phyloP scores from a whole-genome alignment of 2,113 vertebrate species.

The Progne subis region DNA sequence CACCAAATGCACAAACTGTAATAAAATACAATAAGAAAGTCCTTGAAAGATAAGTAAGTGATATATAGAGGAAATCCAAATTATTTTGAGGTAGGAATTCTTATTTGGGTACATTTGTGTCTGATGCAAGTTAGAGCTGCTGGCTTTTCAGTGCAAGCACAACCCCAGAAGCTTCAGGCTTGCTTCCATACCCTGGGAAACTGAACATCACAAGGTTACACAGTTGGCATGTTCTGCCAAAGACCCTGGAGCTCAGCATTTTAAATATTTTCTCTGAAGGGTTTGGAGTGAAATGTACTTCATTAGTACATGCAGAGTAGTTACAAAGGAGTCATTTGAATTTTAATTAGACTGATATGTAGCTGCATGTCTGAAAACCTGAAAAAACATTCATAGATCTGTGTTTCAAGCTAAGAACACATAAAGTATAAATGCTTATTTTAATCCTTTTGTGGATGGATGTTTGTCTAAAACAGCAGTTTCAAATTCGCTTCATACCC shows the following conservation, averaged over 20 bases:
- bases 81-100: neutral
- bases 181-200: neutral
- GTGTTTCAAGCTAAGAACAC: neutral
- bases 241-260: neutral
- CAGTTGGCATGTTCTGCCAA: neutral
- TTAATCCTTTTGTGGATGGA: neutral
- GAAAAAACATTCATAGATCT: neutral
- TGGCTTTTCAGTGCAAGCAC: neutral
- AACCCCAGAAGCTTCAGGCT: neutral
- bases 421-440: neutral
- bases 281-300: neutral
- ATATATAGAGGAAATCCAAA: neutral
- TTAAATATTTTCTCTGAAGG: conserved; percentile 2
- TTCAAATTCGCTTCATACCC: neutral
- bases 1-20: neutral
- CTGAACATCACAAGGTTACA: neutral
- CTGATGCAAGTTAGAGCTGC: neutral
- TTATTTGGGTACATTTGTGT: neutral
- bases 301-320: neutral
- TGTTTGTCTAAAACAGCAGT: neutral
- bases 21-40: neutral
- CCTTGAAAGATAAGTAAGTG: neutral
- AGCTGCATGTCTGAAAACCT: neutral
- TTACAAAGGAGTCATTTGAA: neutral
- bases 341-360: conserved; percentile 24